Percentiles rank a stretch among this genome's conserved stretches.
phyloP scores from a whole-genome alignment of 2,888 invertebrate genomes.

The Stenichneumon culpator region DNA sequence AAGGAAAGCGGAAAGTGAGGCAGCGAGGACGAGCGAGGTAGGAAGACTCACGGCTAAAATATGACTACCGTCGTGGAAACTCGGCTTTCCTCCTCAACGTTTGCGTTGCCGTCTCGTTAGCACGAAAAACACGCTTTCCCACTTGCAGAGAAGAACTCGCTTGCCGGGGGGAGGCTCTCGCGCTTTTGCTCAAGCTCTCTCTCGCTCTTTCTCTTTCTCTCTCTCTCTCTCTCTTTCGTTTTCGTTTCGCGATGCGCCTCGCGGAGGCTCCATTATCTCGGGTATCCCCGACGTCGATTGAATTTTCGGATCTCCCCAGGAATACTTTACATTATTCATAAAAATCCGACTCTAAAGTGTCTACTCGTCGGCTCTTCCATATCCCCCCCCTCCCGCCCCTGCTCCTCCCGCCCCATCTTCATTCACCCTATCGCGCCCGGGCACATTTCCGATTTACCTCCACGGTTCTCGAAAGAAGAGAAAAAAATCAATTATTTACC shows the following conservation, averaged over 20 bases:
- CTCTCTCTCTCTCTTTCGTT: conserved; percentile 45
- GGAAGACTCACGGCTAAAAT: conserved; percentile 51
- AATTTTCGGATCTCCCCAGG: conserved; percentile 68
- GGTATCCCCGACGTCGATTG: conserved; percentile 67
- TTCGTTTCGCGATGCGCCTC: conserved; percentile 37
- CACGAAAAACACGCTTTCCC: conserved; percentile 75
- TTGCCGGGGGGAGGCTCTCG: conserved; percentile 68
- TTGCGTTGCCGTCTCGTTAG: conserved; percentile 68
- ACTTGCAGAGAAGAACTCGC: conserved; percentile 71
- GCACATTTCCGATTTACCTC: conserved; percentile 47
- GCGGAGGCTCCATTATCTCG: conserved; percentile 68
- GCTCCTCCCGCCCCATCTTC: conserved; percentile 1
- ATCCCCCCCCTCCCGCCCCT: conserved; percentile 20
- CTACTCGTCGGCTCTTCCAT: conserved; percentile 58
- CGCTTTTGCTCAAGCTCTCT: conserved; percentile 34
- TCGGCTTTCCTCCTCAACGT: conserved; percentile 57
- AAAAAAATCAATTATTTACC: conserved; percentile 58
- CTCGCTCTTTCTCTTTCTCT: conserved; percentile 43
- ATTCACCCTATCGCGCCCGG: conserved; percentile 45
- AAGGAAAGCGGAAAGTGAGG: conserved; percentile 16
- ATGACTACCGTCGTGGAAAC: conserved; percentile 58
- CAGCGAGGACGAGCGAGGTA: conserved; percentile 14
- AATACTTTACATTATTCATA: conserved; percentile 72
- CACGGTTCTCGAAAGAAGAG: conserved; percentile 25
- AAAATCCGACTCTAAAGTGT: conserved; percentile 66